Percentiles rank a stretch among this genome's conserved stretches.
These are phyloP conservation scores for Psammodynastes pulverulentus DNA, from an alignment of 2,113 vertebrate genomes.

Conservation along the genomic window DNA sequence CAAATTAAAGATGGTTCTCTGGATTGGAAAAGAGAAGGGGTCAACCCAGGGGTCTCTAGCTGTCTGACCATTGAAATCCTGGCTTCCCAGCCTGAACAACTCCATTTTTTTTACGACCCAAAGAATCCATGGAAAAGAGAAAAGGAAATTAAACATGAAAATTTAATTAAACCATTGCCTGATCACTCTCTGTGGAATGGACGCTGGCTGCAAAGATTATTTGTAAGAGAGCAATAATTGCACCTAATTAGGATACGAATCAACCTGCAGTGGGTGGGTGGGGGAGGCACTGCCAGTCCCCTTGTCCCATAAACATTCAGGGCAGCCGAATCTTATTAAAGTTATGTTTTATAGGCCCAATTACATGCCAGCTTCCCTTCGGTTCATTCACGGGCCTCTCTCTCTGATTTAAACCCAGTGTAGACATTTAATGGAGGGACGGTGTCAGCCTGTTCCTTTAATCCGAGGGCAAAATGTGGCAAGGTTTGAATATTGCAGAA, in stretches of 20 bases:
- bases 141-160: slow-evolving; percentile 72
- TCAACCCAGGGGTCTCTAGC: not conserved
- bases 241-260: slow-evolving; percentile 53
- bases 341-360: slow-evolving; percentile 12
- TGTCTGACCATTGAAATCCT: not conserved
- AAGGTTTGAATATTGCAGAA: accelerated
- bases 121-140: slow-evolving; percentile 53
- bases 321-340: slow-evolving; percentile 33
- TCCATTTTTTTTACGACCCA: not conserved
- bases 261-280: slow-evolving; percentile 17
- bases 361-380: not conserved
- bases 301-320: not conserved
- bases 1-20: not conserved
- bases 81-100: not conserved
- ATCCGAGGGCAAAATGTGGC: not conserved
- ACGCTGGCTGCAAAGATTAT: slow-evolving; percentile 50
- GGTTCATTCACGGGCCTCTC: slow-evolving; percentile 17
- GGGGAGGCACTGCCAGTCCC: not conserved
- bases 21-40: not conserved
- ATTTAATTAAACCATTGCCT: slow-evolving; percentile 71
- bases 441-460: not conserved
- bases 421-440: not conserved
- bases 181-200: slow-evolving; percentile 61
- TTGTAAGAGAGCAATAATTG: slow-evolving; percentile 64
- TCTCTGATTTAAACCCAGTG: slow-evolving; percentile 32